Percentiles rank a stretch among this genome's conserved stretches.
Evolutionary conservation across 2,888 invertebrate species (phyloP).

Genomic region (Ectropis crepuscularia): DNA sequence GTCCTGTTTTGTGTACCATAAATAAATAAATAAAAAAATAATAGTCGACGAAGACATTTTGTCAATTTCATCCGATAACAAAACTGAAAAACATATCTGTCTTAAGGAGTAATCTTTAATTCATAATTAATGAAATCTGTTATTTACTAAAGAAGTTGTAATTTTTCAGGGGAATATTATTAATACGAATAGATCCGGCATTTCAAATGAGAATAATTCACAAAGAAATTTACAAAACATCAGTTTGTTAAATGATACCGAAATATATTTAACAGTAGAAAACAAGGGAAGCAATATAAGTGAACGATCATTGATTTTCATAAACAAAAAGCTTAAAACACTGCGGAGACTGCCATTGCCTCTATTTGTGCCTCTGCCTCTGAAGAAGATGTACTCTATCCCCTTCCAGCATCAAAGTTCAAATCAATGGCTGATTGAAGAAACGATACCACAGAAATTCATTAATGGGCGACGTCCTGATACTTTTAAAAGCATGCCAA

Average conservation of each 20-base stretch:
- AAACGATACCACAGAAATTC: neutral
- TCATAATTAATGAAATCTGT: neutral
- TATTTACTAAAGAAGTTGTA: neutral
- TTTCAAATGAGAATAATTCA: slow-evolving; percentile 9
- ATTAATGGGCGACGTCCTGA: neutral
- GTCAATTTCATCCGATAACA: too few species aligned
- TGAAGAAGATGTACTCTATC: too few species aligned
- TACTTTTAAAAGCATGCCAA: neutral
- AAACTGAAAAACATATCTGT: too few species aligned
- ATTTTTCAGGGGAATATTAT: slow-evolving; percentile 12
- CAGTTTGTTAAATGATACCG: slow-evolving; percentile 46
- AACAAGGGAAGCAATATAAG: slow-evolving; percentile 56
- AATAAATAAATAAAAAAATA: too few species aligned
- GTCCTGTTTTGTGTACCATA: too few species aligned
- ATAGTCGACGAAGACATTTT: too few species aligned
- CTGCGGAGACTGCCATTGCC: slow-evolving; percentile 13
- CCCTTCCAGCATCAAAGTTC: neutral
- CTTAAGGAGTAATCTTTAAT: neutral
- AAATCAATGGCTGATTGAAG: neutral
- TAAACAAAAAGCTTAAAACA: slow-evolving; percentile 59
- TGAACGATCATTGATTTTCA: slow-evolving; percentile 67
- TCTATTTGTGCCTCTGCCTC: too few species aligned
- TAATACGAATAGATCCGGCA: neutral
- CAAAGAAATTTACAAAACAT: slow-evolving; percentile 31
- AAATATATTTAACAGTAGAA: slow-evolving; percentile 53